Conservation (phyloP, 2,888 invertebrate species). For the Torymus tubicola region DNA sequence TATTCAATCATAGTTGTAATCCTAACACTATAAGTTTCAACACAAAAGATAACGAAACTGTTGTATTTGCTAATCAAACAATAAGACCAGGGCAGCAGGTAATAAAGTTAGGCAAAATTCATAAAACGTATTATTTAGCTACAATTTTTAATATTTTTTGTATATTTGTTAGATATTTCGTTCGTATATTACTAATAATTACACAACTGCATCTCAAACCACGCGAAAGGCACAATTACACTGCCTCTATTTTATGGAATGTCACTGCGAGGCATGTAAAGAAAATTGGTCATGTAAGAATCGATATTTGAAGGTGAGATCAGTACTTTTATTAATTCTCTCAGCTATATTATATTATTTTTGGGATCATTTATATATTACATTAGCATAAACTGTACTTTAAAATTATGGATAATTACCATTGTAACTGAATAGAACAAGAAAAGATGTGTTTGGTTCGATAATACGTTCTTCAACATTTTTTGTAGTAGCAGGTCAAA, state of each 20-base stretch:
- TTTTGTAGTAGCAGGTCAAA: too few species aligned
- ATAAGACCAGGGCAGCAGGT: conserved; percentile 35
- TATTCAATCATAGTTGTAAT: conserved; percentile 15
- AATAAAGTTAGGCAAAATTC: not conserved
- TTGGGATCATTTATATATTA: not conserved
- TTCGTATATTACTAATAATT: conserved; percentile 1
- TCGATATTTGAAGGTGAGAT: conserved; percentile 2
- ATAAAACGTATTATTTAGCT: not conserved
- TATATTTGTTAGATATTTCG: conserved; percentile 12
- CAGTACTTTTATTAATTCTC: not conserved
- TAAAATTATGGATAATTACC: too few species aligned
- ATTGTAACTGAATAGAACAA: too few species aligned
- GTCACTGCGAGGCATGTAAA: conserved; percentile 2
- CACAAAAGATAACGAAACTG: conserved; percentile 9
- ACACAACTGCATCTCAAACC: not conserved
- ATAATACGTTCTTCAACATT: too few species aligned
- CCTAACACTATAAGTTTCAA: conserved; percentile 50
- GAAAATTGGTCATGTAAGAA: conserved; percentile 7
- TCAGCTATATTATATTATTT: not conserved
- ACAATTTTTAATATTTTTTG: not conserved
- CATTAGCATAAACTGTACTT: too few species aligned
- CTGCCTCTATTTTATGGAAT: not conserved
- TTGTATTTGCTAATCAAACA: conserved; percentile 3
- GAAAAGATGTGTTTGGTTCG: too few species aligned
- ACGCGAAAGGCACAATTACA: not conserved